phyloP scores from a whole-genome alignment of 2,797 vertebrate species.

The Mionectes olivaceus region DNA sequence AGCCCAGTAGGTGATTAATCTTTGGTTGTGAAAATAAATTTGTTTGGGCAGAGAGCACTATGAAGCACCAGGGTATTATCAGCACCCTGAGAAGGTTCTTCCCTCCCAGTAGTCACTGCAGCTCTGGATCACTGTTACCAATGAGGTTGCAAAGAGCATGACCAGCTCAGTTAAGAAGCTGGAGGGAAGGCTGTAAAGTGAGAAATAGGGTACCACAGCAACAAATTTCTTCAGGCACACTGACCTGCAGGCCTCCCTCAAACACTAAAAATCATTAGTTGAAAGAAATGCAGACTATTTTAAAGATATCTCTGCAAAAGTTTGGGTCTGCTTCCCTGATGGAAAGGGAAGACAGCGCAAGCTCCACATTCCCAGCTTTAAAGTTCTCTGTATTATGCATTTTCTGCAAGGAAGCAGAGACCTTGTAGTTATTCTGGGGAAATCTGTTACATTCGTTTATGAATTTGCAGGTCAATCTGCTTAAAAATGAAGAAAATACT shows the following conservation, averaged over 20 bases:
- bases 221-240: background rate
- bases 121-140: background rate
- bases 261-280: background rate
- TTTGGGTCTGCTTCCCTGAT: background rate
- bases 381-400: background rate
- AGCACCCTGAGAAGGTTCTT: background rate
- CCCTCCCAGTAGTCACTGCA: background rate
- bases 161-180: background rate
- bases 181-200: background rate
- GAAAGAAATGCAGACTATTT: background rate
- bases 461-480: background rate
- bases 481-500: background rate
- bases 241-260: background rate
- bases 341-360: background rate
- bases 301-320: background rate
- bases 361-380: background rate
- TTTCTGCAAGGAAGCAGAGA: background rate
- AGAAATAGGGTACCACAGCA: background rate
- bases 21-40: background rate
- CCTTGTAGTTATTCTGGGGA: background rate
- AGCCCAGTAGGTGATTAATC: background rate
- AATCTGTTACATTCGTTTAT: background rate
- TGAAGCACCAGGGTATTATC: fast-evolving
- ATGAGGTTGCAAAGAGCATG: fast-evolving
- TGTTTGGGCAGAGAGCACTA: background rate